Percentiles rank a stretch among this genome's conserved stretches.
Evolutionary conservation across 2,888 invertebrate species (phyloP).

Genomic region (Limnephilus rhombicus): DNA sequence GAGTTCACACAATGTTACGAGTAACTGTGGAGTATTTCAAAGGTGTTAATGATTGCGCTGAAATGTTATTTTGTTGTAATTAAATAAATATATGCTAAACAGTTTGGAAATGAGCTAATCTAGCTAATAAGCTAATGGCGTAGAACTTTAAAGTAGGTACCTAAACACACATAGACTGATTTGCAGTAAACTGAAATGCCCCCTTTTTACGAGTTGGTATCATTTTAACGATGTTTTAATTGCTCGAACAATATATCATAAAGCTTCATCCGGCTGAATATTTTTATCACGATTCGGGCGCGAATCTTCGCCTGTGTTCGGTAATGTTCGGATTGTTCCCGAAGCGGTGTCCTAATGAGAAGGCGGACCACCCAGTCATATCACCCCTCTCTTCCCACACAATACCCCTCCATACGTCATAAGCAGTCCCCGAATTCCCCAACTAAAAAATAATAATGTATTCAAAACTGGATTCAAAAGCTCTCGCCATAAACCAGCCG

Average conservation of each 20-base stretch:
- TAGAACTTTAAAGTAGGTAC: neutral
- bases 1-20: neutral
- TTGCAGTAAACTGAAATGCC: neutral
- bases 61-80: neutral
- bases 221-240: neutral
- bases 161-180: neutral
- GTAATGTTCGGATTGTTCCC: constrained; percentile 4
- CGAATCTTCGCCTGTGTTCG: constrained; percentile 42
- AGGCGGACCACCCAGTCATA: constrained; percentile 70
- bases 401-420: constrained; percentile 31
- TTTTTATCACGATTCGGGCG: constrained; percentile 47
- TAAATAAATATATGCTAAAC: neutral
- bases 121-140: neutral
- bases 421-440: constrained; percentile 30
- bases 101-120: neutral
- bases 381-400: constrained; percentile 19
- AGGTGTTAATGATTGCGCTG: neutral
- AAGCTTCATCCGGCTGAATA: constrained; percentile 2
- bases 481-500: constrained; percentile 10
- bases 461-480: constrained; percentile 41
- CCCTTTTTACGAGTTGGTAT: neutral
- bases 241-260: neutral
- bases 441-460: constrained; percentile 46
- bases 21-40: too few species aligned
- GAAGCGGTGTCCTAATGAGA: constrained; percentile 70